Base-by-base conservation (phyloP, 2,888 invertebrate species). In the Anoplius nigerrimus region DNA sequence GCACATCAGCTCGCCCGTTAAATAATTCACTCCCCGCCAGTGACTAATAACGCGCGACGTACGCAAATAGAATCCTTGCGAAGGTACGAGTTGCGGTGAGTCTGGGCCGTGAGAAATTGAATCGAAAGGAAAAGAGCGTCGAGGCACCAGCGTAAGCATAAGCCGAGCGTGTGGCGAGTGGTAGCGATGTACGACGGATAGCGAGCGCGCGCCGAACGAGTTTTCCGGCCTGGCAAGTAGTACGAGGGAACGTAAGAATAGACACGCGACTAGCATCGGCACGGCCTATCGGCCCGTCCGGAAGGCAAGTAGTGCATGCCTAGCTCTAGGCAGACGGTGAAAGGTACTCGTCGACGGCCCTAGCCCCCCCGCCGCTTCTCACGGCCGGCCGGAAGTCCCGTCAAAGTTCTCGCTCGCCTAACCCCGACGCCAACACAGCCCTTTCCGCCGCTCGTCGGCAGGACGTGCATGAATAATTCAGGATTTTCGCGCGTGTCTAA, bases 241-340 rank as follows among this genome's bases (percentile, higher is more conserved):
- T 75, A 71, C 54, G 55, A 54, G 34, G 55, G 69, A 46, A 56
- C 74, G 66, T 71, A 24, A 42, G 76, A 74, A 67, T 78, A 79
- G 79, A 72, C 72, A 45, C 64, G n/a, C n/a, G 53, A 51, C 66
- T 75, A 78, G 61, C 24, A 16, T 60, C 43, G 54, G 45, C n/a
- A 22, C 34, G 24, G 8, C 1, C 34, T 11, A 34, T 2, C 34
- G 8, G 6, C 11, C 11, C 34, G 6, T 34, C 34, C 34, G 69
- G 45, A 56, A 22, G n/a, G 46, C 78, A 79, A 86, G 87, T 86
- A 86, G 86, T 80, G 75, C 66, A 74, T 66, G 69, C 68, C 83
- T 78, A 80, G 78, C 81, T 72, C 80, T 85, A 82, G 86, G 80
- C 86, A 79, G 87, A 77, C 85, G 66, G 69, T 64, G 46, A 65